These are phyloP conservation scores for Phataginus tetradactyla DNA, from an alignment of 2,797 vertebrate species.

Conservation along the genomic window DNA sequence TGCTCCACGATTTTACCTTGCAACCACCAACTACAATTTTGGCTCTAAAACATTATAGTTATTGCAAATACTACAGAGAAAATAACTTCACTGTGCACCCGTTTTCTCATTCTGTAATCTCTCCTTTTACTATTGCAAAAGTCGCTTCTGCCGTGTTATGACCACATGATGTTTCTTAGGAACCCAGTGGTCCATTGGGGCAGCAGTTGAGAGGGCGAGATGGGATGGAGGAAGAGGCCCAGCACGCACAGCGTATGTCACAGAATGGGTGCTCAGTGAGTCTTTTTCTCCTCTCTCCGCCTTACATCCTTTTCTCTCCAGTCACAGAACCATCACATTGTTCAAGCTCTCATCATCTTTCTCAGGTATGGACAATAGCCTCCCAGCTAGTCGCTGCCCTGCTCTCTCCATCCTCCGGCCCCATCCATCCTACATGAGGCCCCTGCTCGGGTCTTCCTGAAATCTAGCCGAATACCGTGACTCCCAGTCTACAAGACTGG, in stretches of 20 bases:
- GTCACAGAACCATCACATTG: not conserved
- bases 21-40: not conserved
- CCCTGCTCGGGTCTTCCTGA: not conserved
- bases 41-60: not conserved
- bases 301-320: not conserved
- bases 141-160: not conserved
- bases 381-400: not conserved
- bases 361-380: not conserved
- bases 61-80: constrained; percentile 10
- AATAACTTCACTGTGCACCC: not conserved
- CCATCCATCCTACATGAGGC: not conserved
- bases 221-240: fast-evolving
- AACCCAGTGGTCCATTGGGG: fast-evolving
- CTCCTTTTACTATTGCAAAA: not conserved
- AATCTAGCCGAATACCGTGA: not conserved
- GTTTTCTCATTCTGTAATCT: not conserved
- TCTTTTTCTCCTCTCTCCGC: not conserved
- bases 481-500: not conserved
- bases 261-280: not conserved
- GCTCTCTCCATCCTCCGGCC: not conserved
- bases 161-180: not conserved
- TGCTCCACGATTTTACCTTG: not conserved
- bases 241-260: fast-evolving
- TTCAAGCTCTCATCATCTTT: not conserved
- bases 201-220: not conserved